Conservation (phyloP, 2,797 vertebrate genomes). For the Psittacula derbiana region DNA sequence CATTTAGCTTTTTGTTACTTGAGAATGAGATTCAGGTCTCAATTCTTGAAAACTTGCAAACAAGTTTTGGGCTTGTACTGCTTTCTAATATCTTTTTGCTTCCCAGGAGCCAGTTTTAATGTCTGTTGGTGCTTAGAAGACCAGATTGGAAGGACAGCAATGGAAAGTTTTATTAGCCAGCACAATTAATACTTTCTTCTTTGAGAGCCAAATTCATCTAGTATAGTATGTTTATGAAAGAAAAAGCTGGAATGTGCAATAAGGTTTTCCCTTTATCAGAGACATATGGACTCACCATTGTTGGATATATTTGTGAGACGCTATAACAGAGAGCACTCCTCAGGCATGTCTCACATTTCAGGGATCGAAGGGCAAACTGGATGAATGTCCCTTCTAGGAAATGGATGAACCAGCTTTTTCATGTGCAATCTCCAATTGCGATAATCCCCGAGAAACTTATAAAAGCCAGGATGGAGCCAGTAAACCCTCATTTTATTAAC, state of each 20-base stretch:
- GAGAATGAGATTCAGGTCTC: slow-evolving; percentile 27
- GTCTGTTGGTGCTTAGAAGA: slow-evolving; percentile 61
- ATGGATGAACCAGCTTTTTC: slow-evolving; percentile 60
- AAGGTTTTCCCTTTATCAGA: slow-evolving; percentile 73
- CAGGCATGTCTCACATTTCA: slow-evolving; percentile 67
- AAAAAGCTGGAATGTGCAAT: slow-evolving; percentile 67
- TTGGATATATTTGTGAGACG: slow-evolving; percentile 65
- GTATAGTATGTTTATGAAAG: slow-evolving; percentile 70
- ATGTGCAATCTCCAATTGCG: slow-evolving; percentile 53
- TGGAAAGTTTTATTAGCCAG: slow-evolving; percentile 63
- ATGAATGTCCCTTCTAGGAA: slow-evolving; percentile 58
- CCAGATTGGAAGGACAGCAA: slow-evolving; percentile 55
- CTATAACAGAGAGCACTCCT: slow-evolving; percentile 63
- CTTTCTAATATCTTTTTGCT: slow-evolving; percentile 53
- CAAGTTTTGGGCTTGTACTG: background rate
- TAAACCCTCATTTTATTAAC: slow-evolving; percentile 64
- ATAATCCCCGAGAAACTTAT: slow-evolving; percentile 54
- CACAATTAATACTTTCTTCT: slow-evolving; percentile 72
- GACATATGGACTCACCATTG: slow-evolving; percentile 65
- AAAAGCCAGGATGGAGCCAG: slow-evolving; percentile 59
- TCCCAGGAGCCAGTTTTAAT: slow-evolving; percentile 69
- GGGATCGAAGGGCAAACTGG: slow-evolving; percentile 54
- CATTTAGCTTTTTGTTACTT: slow-evolving; percentile 14
- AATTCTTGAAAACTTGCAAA: slow-evolving; percentile 16
- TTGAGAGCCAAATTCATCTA: slow-evolving; percentile 69